A percentile compares a stretch with the other conserved stretches of the same genome.
Evolutionary conservation across 2,888 invertebrate species (phyloP).

Genomic region (Epistrophe eligans): DNA sequence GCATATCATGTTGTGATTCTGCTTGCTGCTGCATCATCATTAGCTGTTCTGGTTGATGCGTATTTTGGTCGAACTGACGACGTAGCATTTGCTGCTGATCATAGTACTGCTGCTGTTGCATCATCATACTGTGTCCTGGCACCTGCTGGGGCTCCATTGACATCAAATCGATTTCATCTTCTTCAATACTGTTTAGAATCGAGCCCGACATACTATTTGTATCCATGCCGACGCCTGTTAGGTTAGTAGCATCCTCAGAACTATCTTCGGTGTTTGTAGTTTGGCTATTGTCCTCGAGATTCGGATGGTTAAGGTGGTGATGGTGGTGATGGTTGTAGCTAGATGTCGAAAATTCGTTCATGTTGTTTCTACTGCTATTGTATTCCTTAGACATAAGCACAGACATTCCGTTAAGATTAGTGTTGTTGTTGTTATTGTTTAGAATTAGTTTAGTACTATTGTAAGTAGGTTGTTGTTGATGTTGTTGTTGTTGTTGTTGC

Average conservation of each 20-base stretch:
- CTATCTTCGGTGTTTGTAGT: slow-evolving; percentile 72
- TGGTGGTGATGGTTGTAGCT: slow-evolving; percentile 58
- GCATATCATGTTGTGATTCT: slow-evolving; percentile 62
- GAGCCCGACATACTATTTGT: slow-evolving; percentile 73
- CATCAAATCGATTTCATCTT: slow-evolving; percentile 70
- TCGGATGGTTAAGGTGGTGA: slow-evolving; percentile 54
- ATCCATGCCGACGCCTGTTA: slow-evolving; percentile 69
- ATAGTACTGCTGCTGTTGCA: slow-evolving; percentile 77
- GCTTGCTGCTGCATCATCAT: slow-evolving; percentile 66
- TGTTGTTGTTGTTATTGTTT: slow-evolving; percentile 74
- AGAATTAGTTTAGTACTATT: slow-evolving; percentile 70
- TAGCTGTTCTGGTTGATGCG: slow-evolving; percentile 76
- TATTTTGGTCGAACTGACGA: slow-evolving; percentile 75
- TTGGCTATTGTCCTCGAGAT: slow-evolving; percentile 73
- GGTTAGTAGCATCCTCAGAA: slow-evolving; percentile 75
- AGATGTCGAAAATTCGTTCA: slow-evolving; percentile 58
- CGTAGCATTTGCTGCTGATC: slow-evolving; percentile 74
- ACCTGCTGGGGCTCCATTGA: slow-evolving; percentile 77
- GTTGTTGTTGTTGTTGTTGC: slow-evolving; percentile 62
- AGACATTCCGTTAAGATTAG: slow-evolving; percentile 71
- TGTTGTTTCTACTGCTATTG: slow-evolving; percentile 60
- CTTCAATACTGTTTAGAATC: slow-evolving; percentile 75
- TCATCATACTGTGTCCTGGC: slow-evolving; percentile 72
- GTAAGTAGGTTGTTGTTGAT: slow-evolving; percentile 72
- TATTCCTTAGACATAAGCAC: slow-evolving; percentile 69